These are phyloP conservation scores for Cephalopterus ornatus DNA, from an alignment of 2,113 vertebrate species.

Conservation along the genomic window DNA sequence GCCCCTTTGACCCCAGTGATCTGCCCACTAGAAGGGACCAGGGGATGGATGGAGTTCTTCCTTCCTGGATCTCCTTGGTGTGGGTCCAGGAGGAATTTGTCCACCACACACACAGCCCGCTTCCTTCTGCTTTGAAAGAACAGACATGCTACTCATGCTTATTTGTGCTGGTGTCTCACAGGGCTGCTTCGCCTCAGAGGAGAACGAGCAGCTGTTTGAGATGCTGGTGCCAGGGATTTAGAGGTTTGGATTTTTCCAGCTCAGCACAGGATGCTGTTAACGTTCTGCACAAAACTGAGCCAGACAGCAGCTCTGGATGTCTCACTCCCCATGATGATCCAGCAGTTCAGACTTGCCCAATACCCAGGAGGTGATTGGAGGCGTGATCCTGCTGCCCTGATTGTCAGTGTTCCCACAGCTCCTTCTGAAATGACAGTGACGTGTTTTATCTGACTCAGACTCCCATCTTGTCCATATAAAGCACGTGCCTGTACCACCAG, in stretches of 20 bases:
- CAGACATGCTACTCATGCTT: neutral
- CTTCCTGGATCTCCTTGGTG: neutral
- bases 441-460: neutral
- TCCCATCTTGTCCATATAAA: neutral
- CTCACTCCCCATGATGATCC: neutral
- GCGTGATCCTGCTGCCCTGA: neutral
- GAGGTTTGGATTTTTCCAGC: neutral
- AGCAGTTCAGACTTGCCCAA: neutral
- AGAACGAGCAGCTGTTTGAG: neutral
- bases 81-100: neutral
- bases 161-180: neutral
- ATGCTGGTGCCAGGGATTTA: neutral
- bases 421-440: neutral
- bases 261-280: neutral
- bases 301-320: neutral
- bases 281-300: neutral
- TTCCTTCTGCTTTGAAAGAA: neutral
- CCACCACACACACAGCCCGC: neutral
- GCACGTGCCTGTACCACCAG: neutral
- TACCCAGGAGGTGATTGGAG: neutral
- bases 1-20: rapidly evolving
- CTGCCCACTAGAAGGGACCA: rapidly evolving
- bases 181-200: neutral
- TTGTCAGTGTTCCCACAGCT: neutral
- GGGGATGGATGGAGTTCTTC: neutral